Base-by-base conservation (phyloP, 30 jellyfish, hydroid and myxozoan species). In the Mastigias papua region DNA sequence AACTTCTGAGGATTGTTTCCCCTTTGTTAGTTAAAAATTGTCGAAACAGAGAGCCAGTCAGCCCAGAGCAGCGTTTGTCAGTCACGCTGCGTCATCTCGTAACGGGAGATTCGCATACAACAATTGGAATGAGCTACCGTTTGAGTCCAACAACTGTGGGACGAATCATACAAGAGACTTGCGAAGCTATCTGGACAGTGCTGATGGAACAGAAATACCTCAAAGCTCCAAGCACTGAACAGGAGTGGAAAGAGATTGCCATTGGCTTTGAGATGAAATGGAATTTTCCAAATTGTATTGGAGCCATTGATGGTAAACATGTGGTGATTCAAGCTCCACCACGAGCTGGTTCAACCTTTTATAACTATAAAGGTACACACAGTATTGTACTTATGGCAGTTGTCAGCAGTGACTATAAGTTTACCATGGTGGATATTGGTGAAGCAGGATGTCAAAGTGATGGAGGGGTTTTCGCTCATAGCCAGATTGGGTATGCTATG, bases 271-370 rank as follows among this genome's bases (percentile, higher is more conserved):
- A 19, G 30, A 35, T 35, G 3, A 20, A 17, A 5, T 69, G 92
- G 86, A 51, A 48, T 69, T 54, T 82, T 54, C 92, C 92, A 7
- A 80, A 82, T 64, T 80, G 49, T 28, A 2, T 82, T 11, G 84
- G 92, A 0, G 92, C 86, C 1, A 67, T 67, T 26, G 92, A 82
- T 50, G 92, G 86, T 25, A 82, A 82, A 48, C 92, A 82, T 34
- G 75, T 82, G 21, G 92, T 71, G 27, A 82, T 82, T 76, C 92
- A 82, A 35, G 67, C 75, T 0, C 92, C 92, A 35, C 87, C 87
- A 26, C 23, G 58, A 23, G 49, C 69, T 1, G 92, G 92, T 6
- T 82, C 86, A 8, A 34, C 61, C 1, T 82, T 23, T 82, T 82
- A 66, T 23, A 82, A 82, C 34, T 82, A 82, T 77, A 82, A 66